Evolutionary conservation across 2,888 invertebrate genomes (phyloP).

Genomic region (Parnassius orleans): DNA sequence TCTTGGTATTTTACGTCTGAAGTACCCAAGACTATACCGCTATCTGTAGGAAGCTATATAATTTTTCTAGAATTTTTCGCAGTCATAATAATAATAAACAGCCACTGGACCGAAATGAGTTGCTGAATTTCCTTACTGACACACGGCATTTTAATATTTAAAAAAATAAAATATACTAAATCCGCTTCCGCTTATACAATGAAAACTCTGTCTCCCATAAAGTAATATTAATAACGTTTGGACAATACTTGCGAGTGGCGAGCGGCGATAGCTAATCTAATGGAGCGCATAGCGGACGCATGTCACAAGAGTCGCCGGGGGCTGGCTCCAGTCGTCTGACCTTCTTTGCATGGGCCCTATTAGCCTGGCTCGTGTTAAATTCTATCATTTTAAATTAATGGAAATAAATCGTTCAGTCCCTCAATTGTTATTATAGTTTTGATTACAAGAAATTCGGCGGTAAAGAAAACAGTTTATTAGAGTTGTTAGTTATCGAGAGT

Average conservation of each 20-base stretch:
- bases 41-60: no score
- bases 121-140: no score
- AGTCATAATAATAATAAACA: no score
- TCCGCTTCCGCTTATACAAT: conserved; percentile 33
- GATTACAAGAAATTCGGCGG: no score
- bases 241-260: conserved; percentile 49
- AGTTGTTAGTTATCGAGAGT: no score
- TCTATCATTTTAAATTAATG: neutral
- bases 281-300: conserved; percentile 30
- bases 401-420: conserved; percentile 6
- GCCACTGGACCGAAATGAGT: no score
- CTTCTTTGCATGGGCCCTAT: conserved; percentile 1
- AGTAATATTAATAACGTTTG: conserved; percentile 64
- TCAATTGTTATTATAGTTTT: no score
- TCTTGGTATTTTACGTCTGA: no score
- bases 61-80: no score
- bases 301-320: conserved; percentile 2
- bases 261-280: conserved; percentile 43
- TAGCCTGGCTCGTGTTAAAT: neutral
- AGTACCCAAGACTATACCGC: no score
- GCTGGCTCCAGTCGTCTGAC: conserved; percentile 8
- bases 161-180: neutral
- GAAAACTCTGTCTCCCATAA: conserved; percentile 27
- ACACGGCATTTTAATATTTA: neutral
- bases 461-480: no score